A percentile compares a stretch with the other conserved stretches of the same genome.
Evolutionary conservation across 53 echinoderm and acorn worm genomes (phyloP).

Genomic region (Echinarachnius parma): DNA sequence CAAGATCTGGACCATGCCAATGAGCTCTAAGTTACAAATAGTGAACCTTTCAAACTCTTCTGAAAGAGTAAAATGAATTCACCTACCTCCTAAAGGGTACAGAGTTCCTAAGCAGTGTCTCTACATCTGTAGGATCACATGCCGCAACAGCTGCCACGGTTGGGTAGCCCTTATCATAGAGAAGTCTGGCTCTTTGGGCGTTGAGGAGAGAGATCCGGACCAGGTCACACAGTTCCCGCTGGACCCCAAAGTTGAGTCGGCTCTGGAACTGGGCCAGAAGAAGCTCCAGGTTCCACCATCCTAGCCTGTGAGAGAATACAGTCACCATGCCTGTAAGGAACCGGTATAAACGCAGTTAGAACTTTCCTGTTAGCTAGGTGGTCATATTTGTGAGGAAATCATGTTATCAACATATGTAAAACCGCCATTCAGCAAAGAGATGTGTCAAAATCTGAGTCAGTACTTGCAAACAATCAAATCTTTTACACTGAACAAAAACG

Average conservation of each 20-base stretch:
- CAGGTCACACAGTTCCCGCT: slow-evolving; percentile 90
- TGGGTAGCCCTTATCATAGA: slow-evolving; percentile 73
- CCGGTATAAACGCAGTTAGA: no score
- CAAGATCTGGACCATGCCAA: slow-evolving; percentile 75
- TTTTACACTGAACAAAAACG: no score
- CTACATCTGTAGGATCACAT: slow-evolving; percentile 67
- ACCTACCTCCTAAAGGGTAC: slow-evolving; percentile 90
- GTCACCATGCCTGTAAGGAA: slow-evolving; percentile 90
- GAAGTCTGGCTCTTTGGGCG: slow-evolving; percentile 85
- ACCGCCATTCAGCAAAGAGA: no score
- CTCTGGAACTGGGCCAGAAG: slow-evolving; percentile 90
- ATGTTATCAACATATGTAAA: no score
- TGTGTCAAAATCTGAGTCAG: no score
- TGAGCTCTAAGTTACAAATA: no score
- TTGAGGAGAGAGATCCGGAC: slow-evolving; percentile 89
- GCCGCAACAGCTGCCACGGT: slow-evolving; percentile 70
- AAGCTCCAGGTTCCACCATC: slow-evolving; percentile 96
- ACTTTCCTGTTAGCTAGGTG: no score
- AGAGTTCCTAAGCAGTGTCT: slow-evolving; percentile 71
- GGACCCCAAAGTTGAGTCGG: slow-evolving; percentile 95
- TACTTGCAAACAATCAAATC: no score
- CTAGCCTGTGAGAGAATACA: slow-evolving; percentile 81
- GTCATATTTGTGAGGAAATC: no score
- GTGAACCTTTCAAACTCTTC: no score
- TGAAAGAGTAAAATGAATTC: no score